Percentiles rank a stretch among this genome's conserved stretches.
Evolutionary conservation across 37 sponge, comb jelly and placozoan species (phyloP).

Genomic region (Chondrilla cf. caribensis): DNA sequence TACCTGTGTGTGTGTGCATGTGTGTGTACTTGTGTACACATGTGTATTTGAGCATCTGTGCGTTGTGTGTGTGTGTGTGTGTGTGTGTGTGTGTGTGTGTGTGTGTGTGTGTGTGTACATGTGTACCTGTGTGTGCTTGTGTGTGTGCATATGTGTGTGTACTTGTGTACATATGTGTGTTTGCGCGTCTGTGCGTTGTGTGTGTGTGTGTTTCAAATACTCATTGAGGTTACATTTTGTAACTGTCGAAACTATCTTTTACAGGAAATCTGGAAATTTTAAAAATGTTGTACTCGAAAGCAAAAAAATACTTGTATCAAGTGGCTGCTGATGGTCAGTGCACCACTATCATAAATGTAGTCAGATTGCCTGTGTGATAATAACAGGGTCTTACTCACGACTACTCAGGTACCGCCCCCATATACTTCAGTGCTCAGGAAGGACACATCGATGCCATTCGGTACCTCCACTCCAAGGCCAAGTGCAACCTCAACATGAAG

Average conservation of each 20-base stretch:
- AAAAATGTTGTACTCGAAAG: constrained; percentile 41
- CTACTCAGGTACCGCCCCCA: constrained; percentile 66
- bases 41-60: too few relatives aligned
- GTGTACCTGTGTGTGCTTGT: too few relatives aligned
- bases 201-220: background rate
- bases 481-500: constrained; percentile 42
- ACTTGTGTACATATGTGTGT: background rate
- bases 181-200: background rate
- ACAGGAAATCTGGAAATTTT: constrained; percentile 71
- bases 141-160: too few relatives aligned
- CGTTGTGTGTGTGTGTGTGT: too few relatives aligned
- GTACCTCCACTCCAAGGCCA: constrained; percentile 49
- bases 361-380: background rate
- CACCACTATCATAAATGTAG: background rate
- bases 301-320: constrained; percentile 43
- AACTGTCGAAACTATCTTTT: background rate
- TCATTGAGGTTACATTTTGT: too few relatives aligned
- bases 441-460: constrained; percentile 64
- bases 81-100: too few relatives aligned
- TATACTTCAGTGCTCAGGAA: constrained; percentile 77
- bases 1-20: too few relatives aligned
- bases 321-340: constrained; percentile 60
- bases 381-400: background rate
- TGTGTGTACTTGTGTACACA: too few relatives aligned
- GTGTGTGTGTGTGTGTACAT: too few relatives aligned